Evolutionary conservation across 2,113 vertebrate genomes (phyloP).

Genomic region (Thalassarche chlororhynchos): DNA sequence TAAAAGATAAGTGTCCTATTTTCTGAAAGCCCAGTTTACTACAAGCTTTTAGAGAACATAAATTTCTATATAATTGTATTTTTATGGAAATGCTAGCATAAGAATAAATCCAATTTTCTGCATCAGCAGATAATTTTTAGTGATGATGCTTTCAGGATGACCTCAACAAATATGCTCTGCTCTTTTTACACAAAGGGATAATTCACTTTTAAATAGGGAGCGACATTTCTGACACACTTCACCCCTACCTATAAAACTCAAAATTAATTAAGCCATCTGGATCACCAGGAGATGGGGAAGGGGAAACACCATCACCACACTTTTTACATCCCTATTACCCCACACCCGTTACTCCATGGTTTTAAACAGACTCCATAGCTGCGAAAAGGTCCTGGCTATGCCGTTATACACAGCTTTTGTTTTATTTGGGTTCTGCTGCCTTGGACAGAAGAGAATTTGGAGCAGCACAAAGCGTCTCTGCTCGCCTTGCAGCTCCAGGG

Average conservation of each 20-base stretch:
- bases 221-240: background rate
- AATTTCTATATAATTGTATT: background rate
- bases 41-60: background rate
- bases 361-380: background rate
- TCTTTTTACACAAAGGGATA: background rate
- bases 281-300: background rate
- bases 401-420: background rate
- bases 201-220: background rate
- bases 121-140: slow-evolving; percentile 14
- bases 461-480: fast-evolving
- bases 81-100: background rate
- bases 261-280: background rate
- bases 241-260: background rate
- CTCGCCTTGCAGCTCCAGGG: background rate
- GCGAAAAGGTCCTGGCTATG: background rate
- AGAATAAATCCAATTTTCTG: slow-evolving; percentile 32
- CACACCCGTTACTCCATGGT: too few relatives aligned
- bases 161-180: background rate
- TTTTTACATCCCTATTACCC: background rate
- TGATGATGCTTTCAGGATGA: background rate
- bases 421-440: background rate
- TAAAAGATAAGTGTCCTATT: background rate
- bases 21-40: background rate
- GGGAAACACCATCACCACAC: background rate
- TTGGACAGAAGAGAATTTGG: background rate